Conservation (phyloP, 2,113 vertebrate species). For the Macrotis lagotis region DNA sequence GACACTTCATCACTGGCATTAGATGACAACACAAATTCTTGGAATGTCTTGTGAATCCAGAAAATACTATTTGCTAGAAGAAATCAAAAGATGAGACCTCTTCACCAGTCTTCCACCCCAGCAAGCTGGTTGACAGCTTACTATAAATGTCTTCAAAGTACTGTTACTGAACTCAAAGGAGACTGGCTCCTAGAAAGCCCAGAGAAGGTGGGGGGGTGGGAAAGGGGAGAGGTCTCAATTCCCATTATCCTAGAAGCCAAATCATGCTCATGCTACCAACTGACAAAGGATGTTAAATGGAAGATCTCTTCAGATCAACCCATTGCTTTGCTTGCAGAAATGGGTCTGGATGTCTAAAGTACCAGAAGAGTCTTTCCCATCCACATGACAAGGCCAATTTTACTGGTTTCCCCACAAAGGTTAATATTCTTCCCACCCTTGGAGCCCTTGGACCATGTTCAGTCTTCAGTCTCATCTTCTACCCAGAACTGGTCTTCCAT, state of each 20-base stretch:
- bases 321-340: neutral
- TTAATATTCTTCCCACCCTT: neutral
- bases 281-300: neutral
- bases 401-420: neutral
- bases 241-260: neutral
- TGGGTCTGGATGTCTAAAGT: neutral
- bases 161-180: neutral
- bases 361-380: neutral
- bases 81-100: neutral
- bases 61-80: neutral
- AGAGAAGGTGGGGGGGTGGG: neutral
- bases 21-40: neutral
- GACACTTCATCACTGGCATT: neutral
- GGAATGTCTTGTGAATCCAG: neutral
- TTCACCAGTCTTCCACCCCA: neutral
- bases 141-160: neutral
- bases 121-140: neutral
- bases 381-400: neutral
- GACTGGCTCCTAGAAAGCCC: neutral
- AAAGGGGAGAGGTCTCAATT: neutral
- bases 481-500: slow-evolving; percentile 97
- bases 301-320: neutral
- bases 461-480: slow-evolving; percentile 79
- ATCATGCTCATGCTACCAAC: neutral
- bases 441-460: slow-evolving; percentile 54